Conservation (phyloP, 2,888 invertebrate genomes). For the Limnephilus rhombicus region DNA sequence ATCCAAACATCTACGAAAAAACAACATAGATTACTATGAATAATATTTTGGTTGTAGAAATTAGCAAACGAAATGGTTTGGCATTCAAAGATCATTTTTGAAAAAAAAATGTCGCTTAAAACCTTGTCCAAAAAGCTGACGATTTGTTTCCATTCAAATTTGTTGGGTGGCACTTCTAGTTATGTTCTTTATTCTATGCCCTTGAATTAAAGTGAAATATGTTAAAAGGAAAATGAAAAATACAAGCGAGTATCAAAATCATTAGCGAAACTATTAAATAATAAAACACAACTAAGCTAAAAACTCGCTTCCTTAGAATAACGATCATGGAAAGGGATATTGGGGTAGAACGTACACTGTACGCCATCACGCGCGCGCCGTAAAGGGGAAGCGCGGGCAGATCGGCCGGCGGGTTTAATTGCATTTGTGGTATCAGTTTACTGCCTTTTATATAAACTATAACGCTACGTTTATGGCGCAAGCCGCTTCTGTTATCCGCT, state of each 20-base stretch:
- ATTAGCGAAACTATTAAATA: background rate
- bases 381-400: constrained; percentile 15
- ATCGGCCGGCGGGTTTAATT: constrained; percentile 30
- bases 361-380: background rate
- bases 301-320: background rate
- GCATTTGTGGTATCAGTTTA: constrained; percentile 29
- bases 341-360: background rate
- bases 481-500: constrained; percentile 1
- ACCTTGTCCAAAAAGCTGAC: too few species aligned
- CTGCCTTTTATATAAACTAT: background rate
- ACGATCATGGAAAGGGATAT: background rate
- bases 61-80: too few species aligned
- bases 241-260: background rate
- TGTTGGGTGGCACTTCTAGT: too few species aligned
- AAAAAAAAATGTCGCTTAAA: too few species aligned
- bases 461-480: background rate
- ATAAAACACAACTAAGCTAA: background rate
- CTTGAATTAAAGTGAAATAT: background rate
- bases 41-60: too few species aligned
- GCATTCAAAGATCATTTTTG: too few species aligned
- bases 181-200: too few species aligned
- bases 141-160: too few species aligned
- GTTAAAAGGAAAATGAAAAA: background rate
- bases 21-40: too few species aligned
- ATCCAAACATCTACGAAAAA: too few species aligned